Base-by-base conservation (phyloP, 2,113 vertebrate genomes). In the Synodontis membranacea region DNA sequence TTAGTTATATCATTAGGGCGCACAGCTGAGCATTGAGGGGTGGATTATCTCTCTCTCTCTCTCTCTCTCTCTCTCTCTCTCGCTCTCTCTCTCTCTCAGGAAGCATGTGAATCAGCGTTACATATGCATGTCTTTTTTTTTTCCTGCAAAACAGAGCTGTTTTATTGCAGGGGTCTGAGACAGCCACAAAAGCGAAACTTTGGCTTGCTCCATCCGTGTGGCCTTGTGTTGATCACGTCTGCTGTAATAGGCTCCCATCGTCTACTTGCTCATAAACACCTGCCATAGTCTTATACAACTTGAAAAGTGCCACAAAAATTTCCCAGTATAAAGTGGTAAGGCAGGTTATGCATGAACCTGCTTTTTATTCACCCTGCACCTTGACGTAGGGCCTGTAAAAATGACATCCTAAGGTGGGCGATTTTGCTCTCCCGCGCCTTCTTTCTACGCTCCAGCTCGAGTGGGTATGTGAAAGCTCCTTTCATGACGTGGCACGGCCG, bases 1-100 rank as follows among this genome's bases (percentile, higher is more conserved):
- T 94, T 95, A 95, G 93, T 92, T 95, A 93, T 94, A 95, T 94
- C 94, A 94, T 95, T 95, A 94, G 92, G 42, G 85, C 89, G 93
- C 74, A 94, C 94, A 95, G 93, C 94, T 94, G 94, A 92, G 90
- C 90, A 72, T n/a, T 91, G 87, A 86, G 89, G 86, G 68, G 80
- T 84, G 91, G 90, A 93, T 93, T 91, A 92, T 89, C 88, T 85
- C 80, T 34, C 88, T 84, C 88, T 88, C 88, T 91, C 54, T 83
- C 80, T 68, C 23, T 75, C 72, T 85, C 86, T 56, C 21, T 31
- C 62, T 85, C 86, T 85, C 80, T 34, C 88, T 84, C 88, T 88
- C 88, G 90, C 54, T 83, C 80, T 68, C 23, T 75, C 72, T 85
- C 86, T 56, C 21, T 31, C 62, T 85, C 86, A 79, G 50, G 31